Conservation (phyloP, 1,140 invertebrate genomes). For the Polypedilum pembai region DNA sequence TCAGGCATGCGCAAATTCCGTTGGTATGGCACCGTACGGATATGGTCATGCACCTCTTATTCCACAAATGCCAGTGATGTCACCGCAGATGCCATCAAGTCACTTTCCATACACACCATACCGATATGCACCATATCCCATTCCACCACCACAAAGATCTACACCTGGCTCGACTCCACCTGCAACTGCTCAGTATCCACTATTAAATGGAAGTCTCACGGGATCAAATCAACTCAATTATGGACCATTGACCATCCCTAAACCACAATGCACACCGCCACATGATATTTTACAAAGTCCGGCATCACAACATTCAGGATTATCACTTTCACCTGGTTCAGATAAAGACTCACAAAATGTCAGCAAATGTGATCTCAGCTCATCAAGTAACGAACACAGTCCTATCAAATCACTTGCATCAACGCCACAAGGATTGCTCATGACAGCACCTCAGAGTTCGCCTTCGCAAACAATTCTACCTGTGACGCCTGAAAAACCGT, state of each 20-base stretch:
- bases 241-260: conserved; percentile 33
- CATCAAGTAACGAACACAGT: conserved; percentile 33
- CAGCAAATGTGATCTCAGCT: conserved; percentile 37
- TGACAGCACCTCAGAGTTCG: conserved; percentile 37
- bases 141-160: conserved; percentile 37
- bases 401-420: conserved; percentile 31
- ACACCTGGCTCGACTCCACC: conserved; percentile 43
- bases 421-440: conserved; percentile 34
- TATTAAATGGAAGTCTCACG: conserved; percentile 31
- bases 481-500: conserved; percentile 43
- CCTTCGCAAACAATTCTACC: conserved; percentile 40
- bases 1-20: conserved; percentile 71
- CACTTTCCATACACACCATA: conserved; percentile 43
- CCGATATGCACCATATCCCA: conserved; percentile 45
- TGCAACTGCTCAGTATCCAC: conserved; percentile 32
- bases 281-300: conserved; percentile 40
- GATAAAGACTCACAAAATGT: conserved; percentile 39
- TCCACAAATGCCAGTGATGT: conserved; percentile 45
- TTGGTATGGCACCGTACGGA: conserved; percentile 49
- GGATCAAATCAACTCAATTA: conserved; percentile 30
- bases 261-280: conserved; percentile 39
- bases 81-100: conserved; percentile 44
- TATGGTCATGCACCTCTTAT: conserved; percentile 49
- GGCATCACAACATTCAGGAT: conserved; percentile 41
- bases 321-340: conserved; percentile 42